A percentile compares a stretch with the other conserved stretches of the same genome.
Evolutionary conservation across 1,140 invertebrate species (phyloP).

Genomic region (Pantala flavescens): DNA sequence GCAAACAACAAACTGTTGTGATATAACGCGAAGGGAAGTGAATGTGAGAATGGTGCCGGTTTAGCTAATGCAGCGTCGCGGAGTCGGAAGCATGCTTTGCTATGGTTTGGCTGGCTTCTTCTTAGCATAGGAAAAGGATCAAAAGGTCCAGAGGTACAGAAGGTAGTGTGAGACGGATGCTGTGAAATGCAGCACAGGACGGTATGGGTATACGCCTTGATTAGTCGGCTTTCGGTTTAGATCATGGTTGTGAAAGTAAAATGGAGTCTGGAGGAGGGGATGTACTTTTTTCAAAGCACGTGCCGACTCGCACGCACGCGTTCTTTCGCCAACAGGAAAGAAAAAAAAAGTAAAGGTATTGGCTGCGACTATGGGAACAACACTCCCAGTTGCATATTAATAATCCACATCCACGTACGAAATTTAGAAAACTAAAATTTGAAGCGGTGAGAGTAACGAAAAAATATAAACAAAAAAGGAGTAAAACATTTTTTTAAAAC

Average conservation of each 20-base stretch:
- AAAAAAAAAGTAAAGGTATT: too few relatives aligned
- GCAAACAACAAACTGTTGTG: too few relatives aligned
- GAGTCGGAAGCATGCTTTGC: background rate
- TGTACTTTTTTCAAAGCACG: background rate
- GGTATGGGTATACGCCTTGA: too few relatives aligned
- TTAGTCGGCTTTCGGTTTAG: too few relatives aligned
- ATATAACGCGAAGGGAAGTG: too few relatives aligned
- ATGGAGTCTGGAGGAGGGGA: too few relatives aligned
- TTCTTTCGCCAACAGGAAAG: too few relatives aligned
- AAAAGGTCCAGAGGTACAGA: background rate
- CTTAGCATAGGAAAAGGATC: background rate
- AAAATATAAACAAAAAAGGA: background rate
- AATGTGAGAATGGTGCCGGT: too few relatives aligned
- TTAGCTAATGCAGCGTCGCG: background rate
- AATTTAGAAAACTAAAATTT: background rate
- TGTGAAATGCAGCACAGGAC: too few relatives aligned
- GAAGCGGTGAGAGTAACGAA: background rate
- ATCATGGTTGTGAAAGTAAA: too few relatives aligned
- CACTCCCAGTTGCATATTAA: background rate
- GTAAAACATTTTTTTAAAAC: background rate
- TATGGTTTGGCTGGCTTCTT: background rate
- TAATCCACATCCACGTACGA: conserved; percentile 1
- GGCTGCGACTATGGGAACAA: background rate
- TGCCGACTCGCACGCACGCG: background rate
- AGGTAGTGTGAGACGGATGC: background rate